phyloP scores from a whole-genome alignment of 2,797 vertebrate genomes.

The Oreochromis grahami region DNA sequence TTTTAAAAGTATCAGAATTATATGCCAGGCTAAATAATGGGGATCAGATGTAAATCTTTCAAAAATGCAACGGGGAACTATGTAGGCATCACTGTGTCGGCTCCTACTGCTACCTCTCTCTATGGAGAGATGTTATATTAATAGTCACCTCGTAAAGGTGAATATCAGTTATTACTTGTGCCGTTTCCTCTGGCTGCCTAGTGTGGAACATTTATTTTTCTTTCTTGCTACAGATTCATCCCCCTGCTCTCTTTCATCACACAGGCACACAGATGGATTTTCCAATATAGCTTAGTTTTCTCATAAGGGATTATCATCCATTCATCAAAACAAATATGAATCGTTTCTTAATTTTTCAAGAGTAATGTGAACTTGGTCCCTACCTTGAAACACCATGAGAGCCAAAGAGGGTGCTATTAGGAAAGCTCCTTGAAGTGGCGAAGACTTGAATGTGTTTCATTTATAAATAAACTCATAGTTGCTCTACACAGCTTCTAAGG shows the following conservation, averaged over 20 bases:
- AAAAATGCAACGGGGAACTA: not conserved
- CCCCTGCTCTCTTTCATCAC: not conserved
- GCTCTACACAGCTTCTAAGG: not conserved
- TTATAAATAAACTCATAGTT: constrained; percentile 2
- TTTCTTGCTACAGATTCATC: not conserved
- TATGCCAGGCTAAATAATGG: not conserved
- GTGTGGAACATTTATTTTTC: not conserved
- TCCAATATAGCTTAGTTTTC: not conserved
- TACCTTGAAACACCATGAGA: not conserved
- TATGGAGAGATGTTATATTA: not conserved
- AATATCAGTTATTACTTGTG: not conserved
- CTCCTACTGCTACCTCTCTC: not conserved
- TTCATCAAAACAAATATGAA: not conserved
- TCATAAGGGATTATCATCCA: not conserved
- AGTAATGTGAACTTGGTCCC: not conserved
- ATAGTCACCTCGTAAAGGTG: not conserved
- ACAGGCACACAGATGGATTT: not conserved
- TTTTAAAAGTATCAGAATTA: not conserved
- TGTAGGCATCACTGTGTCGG: not conserved
- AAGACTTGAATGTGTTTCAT: not conserved
- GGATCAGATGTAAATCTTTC: not conserved
- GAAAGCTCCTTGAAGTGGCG: not conserved
- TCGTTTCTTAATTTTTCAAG: not conserved
- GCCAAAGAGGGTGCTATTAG: not conserved
- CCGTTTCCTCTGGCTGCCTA: not conserved